Evolutionary conservation across 2,113 vertebrate genomes (phyloP).

Genomic region (Saimiri boliviensis): DNA sequence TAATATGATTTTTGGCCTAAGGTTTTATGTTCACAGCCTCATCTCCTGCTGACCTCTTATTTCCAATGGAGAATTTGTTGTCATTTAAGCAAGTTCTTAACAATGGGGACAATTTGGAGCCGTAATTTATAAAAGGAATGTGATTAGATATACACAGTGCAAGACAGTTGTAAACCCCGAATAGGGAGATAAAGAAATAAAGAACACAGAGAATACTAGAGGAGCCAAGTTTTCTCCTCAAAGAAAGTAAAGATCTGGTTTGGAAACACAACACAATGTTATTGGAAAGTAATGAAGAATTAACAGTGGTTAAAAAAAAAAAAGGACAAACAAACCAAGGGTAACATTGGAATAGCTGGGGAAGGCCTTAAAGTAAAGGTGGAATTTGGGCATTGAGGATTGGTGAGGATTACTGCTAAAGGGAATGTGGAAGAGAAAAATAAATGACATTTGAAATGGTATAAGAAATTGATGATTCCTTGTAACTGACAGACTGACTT

Average conservation of each 20-base stretch:
- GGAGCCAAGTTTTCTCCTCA: neutral
- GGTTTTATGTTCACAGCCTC: neutral
- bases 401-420: neutral
- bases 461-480: neutral
- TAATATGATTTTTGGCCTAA: neutral
- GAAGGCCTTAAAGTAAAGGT: neutral
- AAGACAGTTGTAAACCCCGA: neutral
- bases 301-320: neutral
- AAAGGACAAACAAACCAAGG: neutral
- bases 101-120: neutral
- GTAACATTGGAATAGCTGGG: neutral
- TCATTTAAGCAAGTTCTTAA: conserved; percentile 33
- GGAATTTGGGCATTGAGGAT: neutral
- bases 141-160: neutral
- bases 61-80: neutral
- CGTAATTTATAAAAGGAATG: neutral
- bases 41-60: neutral
- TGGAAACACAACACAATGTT: neutral
- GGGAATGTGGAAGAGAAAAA: neutral
- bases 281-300: neutral
- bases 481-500: neutral
- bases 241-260: neutral
- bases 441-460: neutral
- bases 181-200: neutral
- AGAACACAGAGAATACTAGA: neutral